phyloP scores from a whole-genome alignment of 2,113 vertebrate genomes.

The Nesospiza acunhae region DNA sequence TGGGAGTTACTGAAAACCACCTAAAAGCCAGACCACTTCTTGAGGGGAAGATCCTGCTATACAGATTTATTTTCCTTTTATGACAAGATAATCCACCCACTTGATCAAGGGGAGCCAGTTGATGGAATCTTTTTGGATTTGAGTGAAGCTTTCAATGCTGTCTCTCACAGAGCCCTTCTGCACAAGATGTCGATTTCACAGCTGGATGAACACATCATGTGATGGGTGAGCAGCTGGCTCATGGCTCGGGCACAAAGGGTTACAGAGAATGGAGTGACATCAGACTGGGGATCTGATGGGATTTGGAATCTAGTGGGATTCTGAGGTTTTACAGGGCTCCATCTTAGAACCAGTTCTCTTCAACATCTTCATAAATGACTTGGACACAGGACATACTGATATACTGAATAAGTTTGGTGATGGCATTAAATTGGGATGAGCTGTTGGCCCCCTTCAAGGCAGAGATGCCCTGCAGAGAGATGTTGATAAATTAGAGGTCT shows the following conservation, averaged over 20 bases:
- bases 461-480: neutral
- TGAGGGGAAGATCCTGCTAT: neutral
- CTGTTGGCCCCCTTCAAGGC: neutral
- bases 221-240: neutral
- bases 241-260: fast-evolving
- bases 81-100: neutral
- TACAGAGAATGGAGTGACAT: neutral
- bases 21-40: neutral
- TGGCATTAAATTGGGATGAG: neutral
- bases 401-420: neutral
- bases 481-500: neutral
- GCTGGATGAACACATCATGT: neutral
- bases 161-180: neutral
- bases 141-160: neutral
- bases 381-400: neutral
- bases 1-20: neutral
- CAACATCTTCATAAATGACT: neutral
- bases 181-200: neutral
- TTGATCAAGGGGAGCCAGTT: neutral
- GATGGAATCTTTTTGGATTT: neutral
- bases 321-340: neutral
- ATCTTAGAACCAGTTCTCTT: neutral
- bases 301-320: neutral
- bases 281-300: neutral
- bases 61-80: neutral